Base-by-base conservation (phyloP, 1,140 invertebrate genomes). In the Planococcus citri region DNA sequence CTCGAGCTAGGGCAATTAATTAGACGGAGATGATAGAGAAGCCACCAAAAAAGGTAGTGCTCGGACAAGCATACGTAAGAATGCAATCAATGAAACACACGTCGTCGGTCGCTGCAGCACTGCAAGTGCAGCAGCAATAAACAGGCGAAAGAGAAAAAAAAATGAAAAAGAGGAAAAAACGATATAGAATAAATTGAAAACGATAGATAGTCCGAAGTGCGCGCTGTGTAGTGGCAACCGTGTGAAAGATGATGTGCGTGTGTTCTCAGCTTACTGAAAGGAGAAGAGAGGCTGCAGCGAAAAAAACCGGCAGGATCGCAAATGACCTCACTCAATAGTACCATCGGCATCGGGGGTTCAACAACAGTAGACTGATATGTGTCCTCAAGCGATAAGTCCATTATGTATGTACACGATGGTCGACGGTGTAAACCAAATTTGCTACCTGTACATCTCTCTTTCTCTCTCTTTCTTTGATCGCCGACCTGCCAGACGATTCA, bases 171-270 rank as follows among this genome's bases (percentile, higher is more conserved):
- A 51, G n/a, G n/a, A 51, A 51, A 17, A 20, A 51, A 51, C 10
- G 41, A 51, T 51, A 20, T 17, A 51, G 41, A 51, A 51, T 51
- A 51, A 51, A 51, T 51, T 51, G 41, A 51, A 51, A 51, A 51
- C 41, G 41, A 51, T 51, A 51, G 41, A 51, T 51, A 51, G 33
- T 37, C 33, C n/a, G n/a, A n/a, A n/a, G n/a, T n/a, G n/a, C 41
- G 41, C 41, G 41, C 17, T 17, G 41, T 20, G 41, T 51, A 51
- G 41, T 51, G 41, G 41, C 41, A 51, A 51, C 41, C 41, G 41
- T 51, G 41, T 51, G 41, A 51, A 51, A 51, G 41, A 51, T 51
- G 41, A 51, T 51, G 41, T 51, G 41, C 41, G 41, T 51, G 41
- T 51, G 41, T 51, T 51, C 41, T 51, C 41, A 51, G 41, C 41